Percentiles rank a stretch among this genome's conserved stretches.
These are phyloP conservation scores for Zoanthus sociatus DNA, from an alignment of 92 coral and sea anemone genomes.

Conservation along the genomic window DNA sequence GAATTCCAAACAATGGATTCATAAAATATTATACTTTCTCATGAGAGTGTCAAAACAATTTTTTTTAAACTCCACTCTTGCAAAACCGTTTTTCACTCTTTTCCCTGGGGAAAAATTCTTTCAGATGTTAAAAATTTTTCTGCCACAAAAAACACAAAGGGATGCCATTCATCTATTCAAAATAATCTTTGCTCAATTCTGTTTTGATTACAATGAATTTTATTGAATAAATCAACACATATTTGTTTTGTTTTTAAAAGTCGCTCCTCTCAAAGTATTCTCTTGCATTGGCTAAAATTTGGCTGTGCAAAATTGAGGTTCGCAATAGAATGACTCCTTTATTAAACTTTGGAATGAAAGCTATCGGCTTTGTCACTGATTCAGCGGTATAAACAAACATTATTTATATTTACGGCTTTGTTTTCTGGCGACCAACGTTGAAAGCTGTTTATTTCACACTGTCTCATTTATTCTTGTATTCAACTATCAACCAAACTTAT, in stretches of 20 bases:
- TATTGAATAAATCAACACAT: background rate
- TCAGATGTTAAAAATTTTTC: background rate
- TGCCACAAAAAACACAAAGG: background rate
- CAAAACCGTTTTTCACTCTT: background rate
- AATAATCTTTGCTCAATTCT: background rate
- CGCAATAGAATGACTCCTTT: background rate
- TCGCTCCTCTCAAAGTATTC: background rate
- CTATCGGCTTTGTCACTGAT: background rate
- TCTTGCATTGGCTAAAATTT: background rate
- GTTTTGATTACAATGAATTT: constrained; percentile 1
- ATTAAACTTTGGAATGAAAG: background rate
- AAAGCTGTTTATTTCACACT: constrained; percentile 12
- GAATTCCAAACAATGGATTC: background rate
- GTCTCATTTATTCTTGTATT: background rate
- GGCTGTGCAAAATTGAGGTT: background rate
- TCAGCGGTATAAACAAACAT: background rate
- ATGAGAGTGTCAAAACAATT: background rate
- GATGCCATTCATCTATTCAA: background rate
- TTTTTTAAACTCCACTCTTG: background rate
- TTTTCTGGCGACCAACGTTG: background rate
- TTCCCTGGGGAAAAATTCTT: constrained; percentile 2
- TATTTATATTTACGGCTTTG: background rate
- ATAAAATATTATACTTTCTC: background rate
- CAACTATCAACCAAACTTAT: background rate
- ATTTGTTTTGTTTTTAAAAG: background rate